Percentiles rank a stretch among this genome's conserved stretches.
phyloP scores from a whole-genome alignment of 2,113 vertebrate species.

The Dinomys branickii region DNA sequence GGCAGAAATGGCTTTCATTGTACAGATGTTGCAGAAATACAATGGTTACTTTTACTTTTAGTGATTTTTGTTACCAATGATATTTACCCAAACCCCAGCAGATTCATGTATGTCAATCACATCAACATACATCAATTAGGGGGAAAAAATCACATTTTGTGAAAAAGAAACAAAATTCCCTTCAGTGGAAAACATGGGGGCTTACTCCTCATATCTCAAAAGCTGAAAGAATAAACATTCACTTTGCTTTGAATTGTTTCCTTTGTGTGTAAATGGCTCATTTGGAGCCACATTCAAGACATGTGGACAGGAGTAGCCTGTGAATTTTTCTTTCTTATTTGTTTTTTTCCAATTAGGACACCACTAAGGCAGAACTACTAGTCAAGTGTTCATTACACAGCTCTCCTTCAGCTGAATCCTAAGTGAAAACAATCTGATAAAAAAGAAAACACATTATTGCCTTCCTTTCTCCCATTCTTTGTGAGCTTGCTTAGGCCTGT shows the following conservation, averaged over 20 bases:
- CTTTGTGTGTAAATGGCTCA: conserved; percentile 64
- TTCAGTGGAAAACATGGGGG: background rate
- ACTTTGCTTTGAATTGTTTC: conserved; percentile 50
- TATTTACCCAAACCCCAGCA: conserved; percentile 56
- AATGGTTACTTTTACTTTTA: conserved; percentile 72
- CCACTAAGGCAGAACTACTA: background rate
- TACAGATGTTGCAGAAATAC: conserved; percentile 79
- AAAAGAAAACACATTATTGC: conserved; percentile 40
- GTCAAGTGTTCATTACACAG: conserved; percentile 38
- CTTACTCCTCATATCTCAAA: conserved; percentile 23
- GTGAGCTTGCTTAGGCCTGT: background rate
- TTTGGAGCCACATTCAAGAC: conserved; percentile 58
- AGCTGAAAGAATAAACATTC: conserved; percentile 50
- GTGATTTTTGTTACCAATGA: conserved; percentile 57
- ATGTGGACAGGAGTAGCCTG: conserved; percentile 51
- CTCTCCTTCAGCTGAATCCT: conserved; percentile 17
- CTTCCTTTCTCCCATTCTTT: conserved; percentile 7
- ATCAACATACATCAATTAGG: conserved; percentile 50
- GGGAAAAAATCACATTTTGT: conserved; percentile 44
- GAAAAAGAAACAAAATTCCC: background rate
- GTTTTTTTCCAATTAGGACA: conserved; percentile 69
- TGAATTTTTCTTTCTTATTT: conserved; percentile 69
- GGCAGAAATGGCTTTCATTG: conserved; percentile 83
- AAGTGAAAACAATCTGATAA: conserved; percentile 58
- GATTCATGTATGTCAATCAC: background rate